phyloP scores from a whole-genome alignment of 2,113 vertebrate species.

The Brachirus orientalis region DNA sequence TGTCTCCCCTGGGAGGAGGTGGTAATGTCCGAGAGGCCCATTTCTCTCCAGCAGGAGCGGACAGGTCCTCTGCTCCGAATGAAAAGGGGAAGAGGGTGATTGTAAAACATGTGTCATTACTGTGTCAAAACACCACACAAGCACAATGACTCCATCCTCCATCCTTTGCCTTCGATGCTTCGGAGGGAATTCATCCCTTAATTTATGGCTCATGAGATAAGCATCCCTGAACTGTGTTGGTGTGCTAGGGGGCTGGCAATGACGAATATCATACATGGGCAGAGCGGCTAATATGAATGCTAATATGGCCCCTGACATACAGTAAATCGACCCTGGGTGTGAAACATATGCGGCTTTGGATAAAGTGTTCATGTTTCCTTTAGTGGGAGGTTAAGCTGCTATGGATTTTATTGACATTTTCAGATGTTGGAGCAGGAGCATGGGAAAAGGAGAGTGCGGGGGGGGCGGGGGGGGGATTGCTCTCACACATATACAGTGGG shows the following conservation, averaged over 20 bases:
- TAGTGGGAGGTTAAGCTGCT: slow-evolving; percentile 75
- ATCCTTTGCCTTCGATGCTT: slow-evolving; percentile 73
- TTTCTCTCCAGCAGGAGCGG: slow-evolving; percentile 76
- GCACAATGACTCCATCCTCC: slow-evolving; percentile 81
- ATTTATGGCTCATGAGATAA: slow-evolving; percentile 83
- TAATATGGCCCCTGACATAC: slow-evolving; percentile 80
- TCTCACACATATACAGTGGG: slow-evolving; percentile 36
- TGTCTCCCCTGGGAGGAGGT: slow-evolving; percentile 73
- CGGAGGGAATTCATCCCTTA: slow-evolving; percentile 75
- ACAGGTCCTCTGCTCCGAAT: slow-evolving; percentile 78
- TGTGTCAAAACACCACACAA: slow-evolving; percentile 78
- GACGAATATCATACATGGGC: slow-evolving; percentile 76
- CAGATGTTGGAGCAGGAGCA: slow-evolving; percentile 48
- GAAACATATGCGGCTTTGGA: slow-evolving; percentile 77
- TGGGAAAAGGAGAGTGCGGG: slow-evolving; percentile 44
- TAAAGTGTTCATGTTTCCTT: slow-evolving; percentile 80
- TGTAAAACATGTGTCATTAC: slow-evolving; percentile 83
- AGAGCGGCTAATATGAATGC: slow-evolving; percentile 78
- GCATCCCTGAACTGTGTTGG: slow-evolving; percentile 74
- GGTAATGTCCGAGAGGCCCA: slow-evolving; percentile 81
- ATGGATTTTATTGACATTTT: slow-evolving; percentile 80
- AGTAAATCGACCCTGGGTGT: slow-evolving; percentile 78
- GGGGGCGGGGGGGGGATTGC: neutral
- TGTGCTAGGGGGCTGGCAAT: slow-evolving; percentile 73
- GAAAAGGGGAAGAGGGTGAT: slow-evolving; percentile 76